Base-by-base conservation (phyloP, 2,888 invertebrate species). In the Timandra comae region DNA sequence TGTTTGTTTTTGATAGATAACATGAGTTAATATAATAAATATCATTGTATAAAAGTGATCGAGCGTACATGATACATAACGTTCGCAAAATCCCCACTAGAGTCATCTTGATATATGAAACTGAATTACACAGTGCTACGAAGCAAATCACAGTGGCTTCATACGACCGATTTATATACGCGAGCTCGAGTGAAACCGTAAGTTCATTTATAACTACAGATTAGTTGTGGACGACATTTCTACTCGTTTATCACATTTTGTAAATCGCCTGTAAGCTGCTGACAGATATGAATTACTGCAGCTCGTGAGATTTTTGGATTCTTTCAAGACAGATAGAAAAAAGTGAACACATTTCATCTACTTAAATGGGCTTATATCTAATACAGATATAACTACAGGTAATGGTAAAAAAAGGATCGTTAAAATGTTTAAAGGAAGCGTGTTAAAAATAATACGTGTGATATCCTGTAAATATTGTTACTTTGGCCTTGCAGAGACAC, bases 211-310 rank as follows among this genome's bases (percentile, higher is more conserved):
- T 63, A 59, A 59, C 49, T 38, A 37, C 41, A 50, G 56, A 59
- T 58, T 58, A 59, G 54, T 54, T 60, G 50, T 35, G 46, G 53
- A 43, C 41, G 56, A 52, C 51, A 46, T 46, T 37, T 46, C 39
- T 39, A 51, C 49, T 61, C 63, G 53, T 65, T 61, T 60, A 65
- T 64, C 60, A 61, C 57, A 56, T 67, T 68, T 67, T 63, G 61
- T 61, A 66, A 64, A 66, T 60, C 57, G 57, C 57, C 53, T 45
- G 51, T 59, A 59, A 67, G 56, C 51, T 46, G 46, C 41, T 45
- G 61, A 65, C 64, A 54, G 59, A 52, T 58, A 67, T 66, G 59
- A 63, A 63, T 63, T 56, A 55, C 49, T 35, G 43, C 33, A 33
- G 36, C 31, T 46, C 38, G 38, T 11, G 38, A 39, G 45, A 45